Base-by-base conservation (phyloP, 2,113 vertebrate genomes). In the Symphodus melops region DNA sequence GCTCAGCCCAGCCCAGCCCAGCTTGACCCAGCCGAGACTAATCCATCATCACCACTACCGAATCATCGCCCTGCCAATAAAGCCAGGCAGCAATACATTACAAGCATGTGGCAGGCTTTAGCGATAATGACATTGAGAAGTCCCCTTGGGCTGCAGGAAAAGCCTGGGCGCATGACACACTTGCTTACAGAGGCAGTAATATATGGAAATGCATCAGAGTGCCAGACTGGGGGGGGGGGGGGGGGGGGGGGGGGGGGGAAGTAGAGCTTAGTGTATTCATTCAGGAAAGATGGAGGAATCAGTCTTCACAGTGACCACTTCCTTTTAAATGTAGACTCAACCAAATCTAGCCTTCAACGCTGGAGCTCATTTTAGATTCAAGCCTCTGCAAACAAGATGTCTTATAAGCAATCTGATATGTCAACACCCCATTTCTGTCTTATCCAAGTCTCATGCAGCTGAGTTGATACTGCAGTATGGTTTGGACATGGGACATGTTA, bases 121-220 rank as follows among this genome's bases (percentile, higher is more conserved):
- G 91, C 70, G 83, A 85, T 91, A 92, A 93, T 94, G 93, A 95
- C 93, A 94, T 92, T 92, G 92, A 94, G 89, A 85, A 84, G 80
- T 91, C 90, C 92, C 93, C 93, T 88, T 80, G 91, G 91, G 92
- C 89, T 87, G 85, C 51, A 74, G 78, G 86, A 81, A 88, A 89
- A 86, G 83, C 81, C 85, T 69, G 84, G 77, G 72, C 49, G 54
- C 82, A 68, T 62, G 70, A 86, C 86, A 89, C 89, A 82, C 86
- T 89, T 92, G 93, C 91, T 94, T 93, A 93, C 90, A 83, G 83
- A 88, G 84, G 91, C 92, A 93, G 90, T 93, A 93, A 88, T 86
- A 83, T 88, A 92, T 92, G 87, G 86, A 93, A 93, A 92, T 91
- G 87, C 68, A 80, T 72, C 65, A 36, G 84, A 37, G 70, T 72